Percentiles rank a stretch among this genome's conserved stretches.
Evolutionary conservation across 2,888 invertebrate genomes (phyloP).

Genomic region (Hyposoter didymator): DNA sequence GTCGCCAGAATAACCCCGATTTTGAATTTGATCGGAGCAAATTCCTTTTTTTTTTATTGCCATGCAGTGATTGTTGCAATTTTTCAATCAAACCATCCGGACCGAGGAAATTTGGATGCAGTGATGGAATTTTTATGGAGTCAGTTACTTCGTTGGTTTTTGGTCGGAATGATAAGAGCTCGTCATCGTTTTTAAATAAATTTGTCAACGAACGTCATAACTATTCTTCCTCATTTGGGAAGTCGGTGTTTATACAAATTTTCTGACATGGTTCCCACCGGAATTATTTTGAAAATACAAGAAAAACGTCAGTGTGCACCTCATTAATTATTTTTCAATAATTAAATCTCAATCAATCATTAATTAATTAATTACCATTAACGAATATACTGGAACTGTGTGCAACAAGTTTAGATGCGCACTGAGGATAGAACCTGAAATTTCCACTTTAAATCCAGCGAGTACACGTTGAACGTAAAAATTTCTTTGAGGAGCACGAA

Average conservation of each 20-base stretch:
- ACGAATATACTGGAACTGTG: slow-evolving; percentile 26
- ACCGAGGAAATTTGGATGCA: neutral
- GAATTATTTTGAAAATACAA: neutral
- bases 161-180: neutral
- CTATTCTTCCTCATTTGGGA: neutral
- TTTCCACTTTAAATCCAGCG: slow-evolving; percentile 52
- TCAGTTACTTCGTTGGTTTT: neutral
- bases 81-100: neutral
- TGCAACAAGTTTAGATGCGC: slow-evolving; percentile 8
- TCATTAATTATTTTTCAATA: neutral
- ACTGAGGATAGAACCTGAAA: neutral
- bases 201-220: neutral
- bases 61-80: neutral
- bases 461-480: slow-evolving; percentile 41
- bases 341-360: slow-evolving; percentile 10
- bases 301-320: neutral
- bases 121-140: neutral
- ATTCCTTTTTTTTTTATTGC: neutral
- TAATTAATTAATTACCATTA: slow-evolving; percentile 58
- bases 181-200: neutral
- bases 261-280: neutral
- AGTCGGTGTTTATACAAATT: neutral
- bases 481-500: slow-evolving; percentile 15
- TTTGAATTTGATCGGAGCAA: neutral
- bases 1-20: neutral